Conservation (phyloP, 2,888 invertebrate species). For the Clunio marinus region DNA sequence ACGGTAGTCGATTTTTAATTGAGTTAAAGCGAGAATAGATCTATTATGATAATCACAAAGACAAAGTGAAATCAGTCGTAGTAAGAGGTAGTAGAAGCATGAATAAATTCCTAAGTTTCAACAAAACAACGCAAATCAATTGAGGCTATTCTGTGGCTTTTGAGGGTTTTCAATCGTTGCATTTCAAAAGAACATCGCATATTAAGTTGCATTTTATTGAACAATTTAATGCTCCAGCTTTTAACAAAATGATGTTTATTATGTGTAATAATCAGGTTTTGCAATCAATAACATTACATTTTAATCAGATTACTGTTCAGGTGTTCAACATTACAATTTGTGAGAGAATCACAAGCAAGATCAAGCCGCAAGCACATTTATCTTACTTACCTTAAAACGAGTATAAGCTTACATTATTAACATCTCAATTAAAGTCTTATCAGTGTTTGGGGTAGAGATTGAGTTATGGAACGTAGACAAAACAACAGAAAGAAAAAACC, state of each 20-base stretch:
- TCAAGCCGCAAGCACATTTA: no score
- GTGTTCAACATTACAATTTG: not conserved
- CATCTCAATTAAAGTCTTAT: not conserved
- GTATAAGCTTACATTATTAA: no score
- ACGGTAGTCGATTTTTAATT: slow-evolving; percentile 2
- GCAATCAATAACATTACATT: not conserved
- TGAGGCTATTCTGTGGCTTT: slow-evolving; percentile 28
- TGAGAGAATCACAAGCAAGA: no score
- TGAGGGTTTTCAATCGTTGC: slow-evolving; percentile 21
- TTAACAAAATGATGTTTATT: not conserved
- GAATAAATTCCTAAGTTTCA: not conserved
- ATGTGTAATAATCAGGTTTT: not conserved
- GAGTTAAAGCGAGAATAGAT: slow-evolving; percentile 2
- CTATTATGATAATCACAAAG: not conserved
- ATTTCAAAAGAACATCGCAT: not conserved
- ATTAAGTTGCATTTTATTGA: not conserved
- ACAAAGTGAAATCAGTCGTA: not conserved
- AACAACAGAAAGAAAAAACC: not conserved
- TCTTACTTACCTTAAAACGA: no score
- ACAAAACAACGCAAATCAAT: not conserved
- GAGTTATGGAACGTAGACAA: not conserved
- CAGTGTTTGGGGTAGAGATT: not conserved
- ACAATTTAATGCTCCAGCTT: no score
- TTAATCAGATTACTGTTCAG: not conserved
- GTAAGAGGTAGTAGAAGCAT: not conserved